phyloP scores from a whole-genome alignment of 2,797 vertebrate species.

The Crocidura indochinensis region DNA sequence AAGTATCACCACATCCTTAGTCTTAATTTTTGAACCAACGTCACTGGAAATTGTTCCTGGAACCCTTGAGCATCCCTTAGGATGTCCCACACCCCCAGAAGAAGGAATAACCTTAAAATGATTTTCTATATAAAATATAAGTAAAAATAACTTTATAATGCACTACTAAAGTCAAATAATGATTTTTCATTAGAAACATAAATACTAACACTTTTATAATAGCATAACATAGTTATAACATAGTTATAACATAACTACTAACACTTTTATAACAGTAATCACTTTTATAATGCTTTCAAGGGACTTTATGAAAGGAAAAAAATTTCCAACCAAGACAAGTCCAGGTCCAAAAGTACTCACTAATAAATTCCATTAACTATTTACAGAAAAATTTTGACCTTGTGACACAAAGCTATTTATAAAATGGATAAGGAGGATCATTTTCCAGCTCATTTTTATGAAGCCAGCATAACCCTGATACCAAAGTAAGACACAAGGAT shows the following conservation, averaged over 20 bases:
- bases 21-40: too few species aligned
- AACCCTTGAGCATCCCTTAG: too few species aligned
- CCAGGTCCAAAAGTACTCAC: not conserved
- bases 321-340: not conserved
- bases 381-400: not conserved
- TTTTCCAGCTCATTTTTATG: slow-evolving; percentile 1
- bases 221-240: not conserved
- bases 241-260: not conserved
- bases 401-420: slow-evolving; percentile 1
- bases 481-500: not conserved
- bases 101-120: too few species aligned
- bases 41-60: too few species aligned
- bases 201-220: too few species aligned
- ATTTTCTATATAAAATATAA: too few species aligned
- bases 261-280: not conserved
- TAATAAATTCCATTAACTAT: slow-evolving; percentile 13
- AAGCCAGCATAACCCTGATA: not conserved
- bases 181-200: too few species aligned
- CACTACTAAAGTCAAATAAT: not conserved
- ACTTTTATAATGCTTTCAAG: not conserved
- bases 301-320: not conserved
- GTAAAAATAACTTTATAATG: slow-evolving; percentile 25
- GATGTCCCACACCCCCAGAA: too few species aligned
- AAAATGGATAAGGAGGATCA: not conserved
- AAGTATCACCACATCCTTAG: too few species aligned